phyloP scores from a whole-genome alignment of 2,888 invertebrate species.

The Molanna angustata region DNA sequence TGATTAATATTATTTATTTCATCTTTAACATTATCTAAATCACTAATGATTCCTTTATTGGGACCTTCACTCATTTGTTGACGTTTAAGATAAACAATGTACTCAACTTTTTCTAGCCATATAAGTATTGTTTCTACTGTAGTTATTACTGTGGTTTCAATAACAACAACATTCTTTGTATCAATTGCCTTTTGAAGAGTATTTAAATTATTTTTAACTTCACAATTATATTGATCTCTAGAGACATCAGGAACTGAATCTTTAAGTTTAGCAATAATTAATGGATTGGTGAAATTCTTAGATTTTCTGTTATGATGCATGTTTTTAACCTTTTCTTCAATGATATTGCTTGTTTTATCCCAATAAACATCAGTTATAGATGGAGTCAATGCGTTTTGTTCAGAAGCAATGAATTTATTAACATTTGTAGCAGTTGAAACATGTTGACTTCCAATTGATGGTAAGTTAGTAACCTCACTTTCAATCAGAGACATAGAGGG shows the following conservation, averaged over 20 bases:
- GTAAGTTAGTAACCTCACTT: conserved; percentile 14
- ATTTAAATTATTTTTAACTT: conserved; percentile 60
- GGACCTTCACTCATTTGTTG: conserved; percentile 57
- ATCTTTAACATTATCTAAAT: conserved; percentile 61
- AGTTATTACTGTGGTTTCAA: conserved; percentile 69
- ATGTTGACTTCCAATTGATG: neutral
- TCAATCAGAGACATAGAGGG: conserved; percentile 16
- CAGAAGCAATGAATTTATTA: conserved; percentile 37
- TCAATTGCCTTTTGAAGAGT: conserved; percentile 59
- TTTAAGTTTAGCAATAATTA: conserved; percentile 60
- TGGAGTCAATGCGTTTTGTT: conserved; percentile 37
- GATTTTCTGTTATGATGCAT: conserved; percentile 53
- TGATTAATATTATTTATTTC: conserved; percentile 66
- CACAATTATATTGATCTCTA: conserved; percentile 52
- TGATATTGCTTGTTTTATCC: conserved; percentile 53
- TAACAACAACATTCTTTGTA: conserved; percentile 53
- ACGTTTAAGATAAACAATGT: conserved; percentile 65
- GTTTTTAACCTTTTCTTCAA: conserved; percentile 55
- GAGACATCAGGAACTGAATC: conserved; percentile 55
- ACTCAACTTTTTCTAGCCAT: conserved; percentile 83
- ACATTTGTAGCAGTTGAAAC: conserved; percentile 32
- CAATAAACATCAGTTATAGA: conserved; percentile 44
- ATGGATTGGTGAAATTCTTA: conserved; percentile 58
- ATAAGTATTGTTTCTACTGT: conserved; percentile 79
- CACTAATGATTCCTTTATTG: conserved; percentile 58